Evolutionary conservation across 1,140 invertebrate genomes (phyloP), one percentile per base, ranked within the genome.

Genomic region (Atta colombica): DNA sequence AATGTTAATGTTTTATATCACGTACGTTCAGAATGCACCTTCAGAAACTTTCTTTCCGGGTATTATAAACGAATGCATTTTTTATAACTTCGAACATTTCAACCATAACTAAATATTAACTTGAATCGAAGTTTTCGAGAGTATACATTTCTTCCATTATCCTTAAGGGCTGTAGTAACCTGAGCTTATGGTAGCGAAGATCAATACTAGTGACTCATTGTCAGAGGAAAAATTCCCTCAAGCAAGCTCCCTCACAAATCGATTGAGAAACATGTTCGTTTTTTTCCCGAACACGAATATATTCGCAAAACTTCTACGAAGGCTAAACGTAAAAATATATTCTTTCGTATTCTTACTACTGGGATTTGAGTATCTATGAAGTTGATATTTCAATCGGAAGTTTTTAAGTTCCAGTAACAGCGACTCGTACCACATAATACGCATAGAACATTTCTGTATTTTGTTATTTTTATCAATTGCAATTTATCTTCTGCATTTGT

Each of bases 141-240:
- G 80, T 84, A 74, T 69, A 75, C 69, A 49, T 12, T 61, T 75
- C 28, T 45, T 28, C 28, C 69, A 74, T 84, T 75, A 75, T 84
- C 80, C 39, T 75, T 63, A 75, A 74, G 39, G 80, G 69, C 25
- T 21, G 25, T 39, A 18, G 39, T 61, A 84, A 84, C 58, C 39
- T 25, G 55, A 84, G 80, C 51, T 84, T 84, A 84, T 75, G 14
- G 68, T 61, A 75, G 69, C 12, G 71, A 63, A 63, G 80, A 84
- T 84, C 80, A 75, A 84, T 84, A 84, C 69, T 45, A 35, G 55
- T 61, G 55, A 84, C 80, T 84, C 39, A 45, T 45, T 45, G 39
- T 45, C 39, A 35, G 28, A 84, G 80, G 45, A 84, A 21, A 21
- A 21, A 84, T 84, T 84, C 49, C 80, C 80, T 74, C 69, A 75